Evolutionary conservation across 2,888 invertebrate genomes (phyloP).

Genomic region (Muschampia plurimacula): DNA sequence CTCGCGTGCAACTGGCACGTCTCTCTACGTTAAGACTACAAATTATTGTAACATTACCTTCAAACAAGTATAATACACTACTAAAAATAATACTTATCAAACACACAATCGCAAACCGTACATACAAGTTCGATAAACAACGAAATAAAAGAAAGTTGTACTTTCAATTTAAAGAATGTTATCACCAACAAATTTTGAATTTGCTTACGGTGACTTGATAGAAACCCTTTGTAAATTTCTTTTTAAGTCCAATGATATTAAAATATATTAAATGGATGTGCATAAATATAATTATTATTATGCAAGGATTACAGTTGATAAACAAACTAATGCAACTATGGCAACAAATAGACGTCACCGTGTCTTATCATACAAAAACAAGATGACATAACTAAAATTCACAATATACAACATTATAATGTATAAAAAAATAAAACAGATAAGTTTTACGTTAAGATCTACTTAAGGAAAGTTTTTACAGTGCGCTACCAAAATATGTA

Average conservation of each 20-base stretch:
- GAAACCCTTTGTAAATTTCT: not conserved
- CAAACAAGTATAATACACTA: conserved; percentile 13
- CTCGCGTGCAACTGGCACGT: conserved; percentile 6
- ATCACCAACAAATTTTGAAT: conserved; percentile 1
- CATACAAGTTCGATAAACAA: not conserved
- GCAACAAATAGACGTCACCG: not conserved
- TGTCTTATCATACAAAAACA: conserved; percentile 8
- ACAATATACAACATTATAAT: conserved; percentile 18
- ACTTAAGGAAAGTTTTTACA: not conserved
- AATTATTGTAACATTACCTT: conserved; percentile 6
- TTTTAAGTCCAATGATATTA: not conserved
- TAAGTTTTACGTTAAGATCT: not conserved
- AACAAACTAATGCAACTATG: not conserved
- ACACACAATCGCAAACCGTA: not conserved
- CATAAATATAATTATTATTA: too few relatives aligned
- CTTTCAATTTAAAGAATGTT: conserved; percentile 1
- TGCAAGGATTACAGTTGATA: too few relatives aligned
- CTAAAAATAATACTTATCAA: conserved; percentile 17
- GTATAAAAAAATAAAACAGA: not conserved
- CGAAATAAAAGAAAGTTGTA: conserved; percentile 10
- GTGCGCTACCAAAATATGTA: not conserved
- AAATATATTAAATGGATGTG: too few relatives aligned
- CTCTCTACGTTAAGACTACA: not conserved
- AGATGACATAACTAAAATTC: conserved; percentile 29
- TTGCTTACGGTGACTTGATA: not conserved